Conservation (phyloP, 2,888 invertebrate genomes). For the Miltochrista miniata region DNA sequence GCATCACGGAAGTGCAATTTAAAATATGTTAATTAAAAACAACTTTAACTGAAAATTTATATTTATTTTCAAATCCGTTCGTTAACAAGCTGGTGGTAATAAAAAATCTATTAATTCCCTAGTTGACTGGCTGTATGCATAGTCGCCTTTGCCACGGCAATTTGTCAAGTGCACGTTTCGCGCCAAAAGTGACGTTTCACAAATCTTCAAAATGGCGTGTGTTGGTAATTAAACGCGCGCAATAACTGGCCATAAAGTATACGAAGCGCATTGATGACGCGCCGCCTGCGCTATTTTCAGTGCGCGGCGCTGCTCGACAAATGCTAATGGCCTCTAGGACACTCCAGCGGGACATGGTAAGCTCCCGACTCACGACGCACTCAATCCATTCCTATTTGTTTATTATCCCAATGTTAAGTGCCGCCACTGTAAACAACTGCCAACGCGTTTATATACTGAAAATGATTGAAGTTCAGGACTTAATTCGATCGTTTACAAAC, state of each 20-base stretch:
- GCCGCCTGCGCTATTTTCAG: slow-evolving; percentile 73
- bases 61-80: slow-evolving; percentile 32
- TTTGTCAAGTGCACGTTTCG: slow-evolving; percentile 65
- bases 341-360: slow-evolving; percentile 57
- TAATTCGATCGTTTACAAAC: slow-evolving; percentile 8
- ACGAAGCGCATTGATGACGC: slow-evolving; percentile 75
- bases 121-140: slow-evolving; percentile 30
- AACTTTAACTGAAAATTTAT: slow-evolving; percentile 41
- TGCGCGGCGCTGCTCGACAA: slow-evolving; percentile 75
- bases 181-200: slow-evolving; percentile 75
- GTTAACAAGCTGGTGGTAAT: slow-evolving; percentile 28
- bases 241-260: slow-evolving; percentile 78
- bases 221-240: slow-evolving; percentile 75
- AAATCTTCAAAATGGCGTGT: slow-evolving; percentile 74
- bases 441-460: slow-evolving; percentile 16
- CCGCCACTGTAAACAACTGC: slow-evolving; percentile 20
- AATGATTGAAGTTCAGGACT: slow-evolving; percentile 15
- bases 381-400: slow-evolving; percentile 31
- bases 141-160: slow-evolving; percentile 44
- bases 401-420: slow-evolving; percentile 27
- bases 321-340: slow-evolving; percentile 82
- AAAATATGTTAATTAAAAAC: slow-evolving; percentile 56
- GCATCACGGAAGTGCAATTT: slow-evolving; percentile 57
- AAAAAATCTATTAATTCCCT: slow-evolving; percentile 34
- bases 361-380: slow-evolving; percentile 21